A percentile compares a stretch with the other conserved stretches of the same genome.
These are phyloP conservation scores for Semicossyphus pulcher DNA, from an alignment of 2,113 vertebrate genomes.

Conservation along the genomic window DNA sequence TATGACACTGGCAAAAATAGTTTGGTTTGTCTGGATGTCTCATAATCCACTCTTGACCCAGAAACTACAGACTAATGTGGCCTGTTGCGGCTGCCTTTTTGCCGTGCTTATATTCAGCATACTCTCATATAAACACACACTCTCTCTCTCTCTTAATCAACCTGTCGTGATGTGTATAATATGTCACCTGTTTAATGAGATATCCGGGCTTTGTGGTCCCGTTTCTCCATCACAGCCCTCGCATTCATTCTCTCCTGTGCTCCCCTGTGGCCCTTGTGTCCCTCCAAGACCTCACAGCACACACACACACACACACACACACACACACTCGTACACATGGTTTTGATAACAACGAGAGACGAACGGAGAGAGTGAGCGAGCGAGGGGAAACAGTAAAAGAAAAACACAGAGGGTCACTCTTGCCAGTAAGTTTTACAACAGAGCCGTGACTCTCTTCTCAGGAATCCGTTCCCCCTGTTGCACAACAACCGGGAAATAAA, in stretches of 20 bases:
- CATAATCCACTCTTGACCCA: not conserved
- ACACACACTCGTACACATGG: conserved; percentile 78
- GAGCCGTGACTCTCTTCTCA: conserved; percentile 82
- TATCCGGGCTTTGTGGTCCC: not conserved
- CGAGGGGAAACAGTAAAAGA: conserved; percentile 73
- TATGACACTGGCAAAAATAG: conserved; percentile 33
- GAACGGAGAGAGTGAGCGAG: conserved; percentile 68
- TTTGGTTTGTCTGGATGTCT: conserved; percentile 33
- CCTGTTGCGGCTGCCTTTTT: not conserved
- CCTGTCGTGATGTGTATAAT: not conserved
- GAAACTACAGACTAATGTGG: not conserved
- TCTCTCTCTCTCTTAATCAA: not conserved
- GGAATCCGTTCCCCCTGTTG: conserved; percentile 81
- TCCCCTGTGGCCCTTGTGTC: conserved; percentile 78
- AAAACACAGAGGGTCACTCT: conserved; percentile 76
- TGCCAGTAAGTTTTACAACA: conserved; percentile 86
- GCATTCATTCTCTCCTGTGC: conserved; percentile 52
- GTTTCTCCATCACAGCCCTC: conserved; percentile 10
- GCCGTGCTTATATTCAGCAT: not conserved
- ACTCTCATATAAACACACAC: not conserved
- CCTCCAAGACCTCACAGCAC: conserved; percentile 72
- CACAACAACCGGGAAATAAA: conserved; percentile 82
- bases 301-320: conserved; percentile 45
- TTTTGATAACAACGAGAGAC: conserved; percentile 78
- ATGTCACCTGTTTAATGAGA: conserved; percentile 25